Evolutionary conservation across 1,140 invertebrate species (phyloP), one percentile per base, ranked within the genome.

Genomic region (Saccostrea glomerata): DNA sequence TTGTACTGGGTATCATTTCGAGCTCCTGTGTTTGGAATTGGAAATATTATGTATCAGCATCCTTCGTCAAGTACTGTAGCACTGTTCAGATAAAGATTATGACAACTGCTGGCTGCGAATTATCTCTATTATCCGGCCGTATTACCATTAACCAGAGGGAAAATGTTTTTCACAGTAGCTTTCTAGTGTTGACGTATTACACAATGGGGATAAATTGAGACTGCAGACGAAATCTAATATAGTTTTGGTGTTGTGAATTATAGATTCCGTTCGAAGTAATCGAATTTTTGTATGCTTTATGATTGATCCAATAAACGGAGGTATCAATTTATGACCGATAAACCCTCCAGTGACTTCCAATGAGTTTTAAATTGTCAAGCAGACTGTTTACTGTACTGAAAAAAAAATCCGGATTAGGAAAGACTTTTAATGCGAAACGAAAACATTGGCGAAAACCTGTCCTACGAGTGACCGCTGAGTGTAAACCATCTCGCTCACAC

Each of bases 151-250:
- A 77, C 70, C 70, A 12, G 25, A 9, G 36, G 70, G 20, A n/a
- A 77, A 77, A 77, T 77, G 25, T 13, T 77, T 77, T 77, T 77
- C 70, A 77, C 70, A 30, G 70, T 77, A 30, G 70, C 47, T 77
- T 25, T 77, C 11, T 30, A 30, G 70, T 30, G 23, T 77, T 30
- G 9, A 11, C 13, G 70, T 36, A 77, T 77, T 77, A 25, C 30
- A 30, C 70, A 63, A 63, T 63, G 58, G 58, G n/a, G n/a, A 20
- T n/a, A 63, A 20, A 20, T 63, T 20, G 17, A n/a, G n/a, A 6
- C 5, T 63, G n/a, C n/a, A n/a, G 5, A n/a, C 23, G 23, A 30
- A 9, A 30, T 77, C 25, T 25, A 77, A 77, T 77, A 77, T 30
- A 5, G 11, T 77, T 25, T 30, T 40, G 23, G 13, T 77, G 25